Conservation (phyloP, 2,888 invertebrate species). For the Amiota minor region DNA sequence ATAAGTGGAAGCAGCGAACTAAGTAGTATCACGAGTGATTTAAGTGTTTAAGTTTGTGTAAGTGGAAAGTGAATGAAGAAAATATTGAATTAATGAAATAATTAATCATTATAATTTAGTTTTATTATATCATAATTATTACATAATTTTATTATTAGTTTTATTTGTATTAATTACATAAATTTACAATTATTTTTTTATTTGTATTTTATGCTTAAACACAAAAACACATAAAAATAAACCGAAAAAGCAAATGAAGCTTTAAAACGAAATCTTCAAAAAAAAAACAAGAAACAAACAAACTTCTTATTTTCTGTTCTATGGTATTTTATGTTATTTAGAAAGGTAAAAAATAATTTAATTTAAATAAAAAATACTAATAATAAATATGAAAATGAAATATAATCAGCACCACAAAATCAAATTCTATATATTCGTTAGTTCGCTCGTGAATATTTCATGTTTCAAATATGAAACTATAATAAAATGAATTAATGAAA, state of each 20-base stretch:
- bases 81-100: neutral
- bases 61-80: slow-evolving; percentile 22
- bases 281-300: no score
- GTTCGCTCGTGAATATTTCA: no score
- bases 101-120: slow-evolving; percentile 5
- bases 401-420: neutral
- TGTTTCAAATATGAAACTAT: no score
- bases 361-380: no score
- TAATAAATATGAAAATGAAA: neutral
- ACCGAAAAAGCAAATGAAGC: no score
- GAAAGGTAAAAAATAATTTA: no score
- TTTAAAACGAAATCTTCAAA: no score
- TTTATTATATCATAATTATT: slow-evolving; percentile 7
- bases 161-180: slow-evolving; percentile 16
- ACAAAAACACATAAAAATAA: neutral
- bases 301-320: no score
- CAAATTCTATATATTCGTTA: no score
- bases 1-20: neutral
- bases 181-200: slow-evolving; percentile 37
- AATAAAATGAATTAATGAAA: neutral
- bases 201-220: slow-evolving; percentile 38
- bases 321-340: no score
- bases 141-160: slow-evolving; percentile 26
- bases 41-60: slow-evolving; percentile 44
- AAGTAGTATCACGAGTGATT: slow-evolving; percentile 51